Evolutionary conservation across 2,797 vertebrate species (phyloP).

Genomic region (Anabacerthia variegaticeps): DNA sequence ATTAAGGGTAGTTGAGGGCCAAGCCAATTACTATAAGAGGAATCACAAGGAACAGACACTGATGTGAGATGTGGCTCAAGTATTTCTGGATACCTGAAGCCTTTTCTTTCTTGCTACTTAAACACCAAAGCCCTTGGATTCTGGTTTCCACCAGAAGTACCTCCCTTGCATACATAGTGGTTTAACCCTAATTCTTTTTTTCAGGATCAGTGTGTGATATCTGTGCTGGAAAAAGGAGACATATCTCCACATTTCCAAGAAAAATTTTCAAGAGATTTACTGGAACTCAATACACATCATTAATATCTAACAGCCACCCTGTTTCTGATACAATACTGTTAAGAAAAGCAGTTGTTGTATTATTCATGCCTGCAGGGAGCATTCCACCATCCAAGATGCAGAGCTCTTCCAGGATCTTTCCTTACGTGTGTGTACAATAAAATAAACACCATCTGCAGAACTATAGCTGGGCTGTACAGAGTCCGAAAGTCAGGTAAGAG

Average conservation of each 20-base stretch:
- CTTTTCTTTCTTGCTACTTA: not conserved
- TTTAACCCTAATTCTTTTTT: not conserved
- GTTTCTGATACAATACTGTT: not conserved
- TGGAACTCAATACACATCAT: not conserved
- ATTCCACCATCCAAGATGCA: not conserved
- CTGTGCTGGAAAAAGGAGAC: not conserved
- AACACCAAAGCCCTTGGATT: not conserved
- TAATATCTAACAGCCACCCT: not conserved
- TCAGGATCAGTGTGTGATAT: not conserved
- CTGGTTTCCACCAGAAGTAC: not conserved
- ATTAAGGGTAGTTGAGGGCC: not conserved
- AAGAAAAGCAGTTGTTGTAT: not conserved
- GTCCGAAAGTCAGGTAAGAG: not conserved
- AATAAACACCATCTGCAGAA: slow-evolving; percentile 9
- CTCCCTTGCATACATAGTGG: not conserved
- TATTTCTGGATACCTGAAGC: not conserved
- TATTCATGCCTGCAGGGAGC: not conserved
- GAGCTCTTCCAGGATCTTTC: not conserved
- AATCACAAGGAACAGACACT: not conserved
- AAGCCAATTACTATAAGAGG: not conserved
- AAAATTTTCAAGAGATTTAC: not conserved
- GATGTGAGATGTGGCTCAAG: not conserved
- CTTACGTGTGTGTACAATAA: not conserved
- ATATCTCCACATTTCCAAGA: not conserved
- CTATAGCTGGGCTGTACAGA: not conserved